phyloP scores from a whole-genome alignment of 2,797 vertebrate genomes.

The Petrocephalus sullivani region DNA sequence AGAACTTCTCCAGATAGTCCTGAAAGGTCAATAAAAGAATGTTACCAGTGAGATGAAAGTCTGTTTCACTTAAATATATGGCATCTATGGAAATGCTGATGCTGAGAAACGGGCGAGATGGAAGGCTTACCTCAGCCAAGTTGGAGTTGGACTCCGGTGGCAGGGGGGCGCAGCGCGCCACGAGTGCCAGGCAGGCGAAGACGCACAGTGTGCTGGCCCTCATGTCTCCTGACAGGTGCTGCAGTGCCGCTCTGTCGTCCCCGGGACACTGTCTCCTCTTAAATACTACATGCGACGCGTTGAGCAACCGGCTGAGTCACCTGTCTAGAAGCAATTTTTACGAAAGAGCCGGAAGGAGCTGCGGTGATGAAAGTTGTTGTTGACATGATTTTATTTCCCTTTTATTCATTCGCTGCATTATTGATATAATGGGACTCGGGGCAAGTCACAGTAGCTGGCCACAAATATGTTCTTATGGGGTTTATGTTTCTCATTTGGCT shows the following conservation, averaged over 20 bases:
- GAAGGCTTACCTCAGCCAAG: conserved; percentile 52
- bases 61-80: too few relatives aligned
- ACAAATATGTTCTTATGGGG: neutral
- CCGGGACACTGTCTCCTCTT: conserved; percentile 20
- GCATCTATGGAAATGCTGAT: neutral
- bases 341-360: conserved; percentile 2
- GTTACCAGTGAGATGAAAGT: neutral
- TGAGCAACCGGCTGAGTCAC: conserved; percentile 42
- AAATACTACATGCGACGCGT: conserved; percentile 42
- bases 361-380: neutral
- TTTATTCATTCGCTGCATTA: too few relatives aligned
- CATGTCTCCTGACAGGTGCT: conserved; percentile 39
- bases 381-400: neutral
- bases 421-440: neutral
- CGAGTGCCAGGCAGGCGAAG: conserved; percentile 46
- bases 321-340: conserved; percentile 11
- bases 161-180: conserved; percentile 44
- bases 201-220: conserved; percentile 44
- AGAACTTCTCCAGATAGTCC: conserved; percentile 77
- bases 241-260: conserved; percentile 12
- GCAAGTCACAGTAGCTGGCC: neutral
- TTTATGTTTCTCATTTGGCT: neutral
- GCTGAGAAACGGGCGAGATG: neutral
- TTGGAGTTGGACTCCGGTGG: conserved; percentile 28
- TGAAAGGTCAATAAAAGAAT: conserved; percentile 37